Evolutionary conservation across 2,113 vertebrate genomes (phyloP).

Genomic region (Grantiella picta): DNA sequence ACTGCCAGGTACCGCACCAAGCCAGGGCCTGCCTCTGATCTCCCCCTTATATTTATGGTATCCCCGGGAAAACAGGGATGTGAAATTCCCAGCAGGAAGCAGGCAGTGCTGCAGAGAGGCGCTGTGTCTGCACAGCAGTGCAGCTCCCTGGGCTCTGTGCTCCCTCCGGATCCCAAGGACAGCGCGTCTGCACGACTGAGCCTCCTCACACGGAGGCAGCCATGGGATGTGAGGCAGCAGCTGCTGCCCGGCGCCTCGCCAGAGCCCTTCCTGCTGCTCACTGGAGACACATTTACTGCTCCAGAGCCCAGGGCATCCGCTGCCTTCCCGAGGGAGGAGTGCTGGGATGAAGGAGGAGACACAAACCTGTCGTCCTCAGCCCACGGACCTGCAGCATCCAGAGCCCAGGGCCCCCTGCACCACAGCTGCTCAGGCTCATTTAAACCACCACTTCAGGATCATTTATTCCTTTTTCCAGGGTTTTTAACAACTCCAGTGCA

Average conservation of each 20-base stretch:
- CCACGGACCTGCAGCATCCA: rapidly evolving
- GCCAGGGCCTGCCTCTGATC: too few species aligned
- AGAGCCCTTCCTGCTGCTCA: neutral
- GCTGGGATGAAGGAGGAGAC: neutral
- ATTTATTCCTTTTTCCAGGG: neutral
- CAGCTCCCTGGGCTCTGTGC: neutral
- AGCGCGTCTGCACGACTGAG: neutral
- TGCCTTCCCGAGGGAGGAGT: neutral
- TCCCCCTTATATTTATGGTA: neutral
- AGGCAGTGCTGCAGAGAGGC: neutral
- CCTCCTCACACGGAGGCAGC: neutral
- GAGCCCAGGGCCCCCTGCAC: neutral
- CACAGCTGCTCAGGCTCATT: neutral
- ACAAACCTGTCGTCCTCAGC: rapidly evolving
- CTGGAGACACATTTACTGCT: rapidly evolving
- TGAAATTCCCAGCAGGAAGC: rapidly evolving
- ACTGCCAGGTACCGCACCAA: rapidly evolving
- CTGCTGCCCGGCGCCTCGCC: neutral
- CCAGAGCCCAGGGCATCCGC: neutral
- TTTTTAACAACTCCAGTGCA: neutral
- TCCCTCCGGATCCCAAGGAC: neutral
- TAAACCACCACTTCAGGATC: neutral
- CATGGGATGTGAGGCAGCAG: neutral
- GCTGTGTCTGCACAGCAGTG: rapidly evolving
- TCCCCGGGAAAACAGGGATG: neutral